These are phyloP conservation scores for Saccostrea echinata DNA, from an alignment of 1,140 invertebrate genomes.

Conservation along the genomic window DNA sequence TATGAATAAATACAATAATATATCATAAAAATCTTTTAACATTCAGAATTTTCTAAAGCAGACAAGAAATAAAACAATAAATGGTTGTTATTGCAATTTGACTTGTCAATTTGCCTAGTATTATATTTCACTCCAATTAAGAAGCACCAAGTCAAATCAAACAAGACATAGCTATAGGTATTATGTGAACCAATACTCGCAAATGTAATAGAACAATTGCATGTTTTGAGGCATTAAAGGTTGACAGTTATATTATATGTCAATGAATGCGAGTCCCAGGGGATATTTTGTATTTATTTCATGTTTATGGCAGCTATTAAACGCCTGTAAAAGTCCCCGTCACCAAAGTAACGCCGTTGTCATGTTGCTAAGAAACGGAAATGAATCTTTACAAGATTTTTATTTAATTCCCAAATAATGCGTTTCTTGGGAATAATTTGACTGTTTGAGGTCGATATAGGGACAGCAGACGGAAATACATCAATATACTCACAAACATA, in stretches of 20 bases:
- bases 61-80: too few relatives aligned
- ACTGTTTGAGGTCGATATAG: background rate
- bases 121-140: too few relatives aligned
- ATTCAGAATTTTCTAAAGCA: too few relatives aligned
- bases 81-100: too few relatives aligned
- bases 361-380: slow-evolving; percentile 19
- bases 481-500: background rate
- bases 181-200: too few relatives aligned
- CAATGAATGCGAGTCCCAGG: background rate
- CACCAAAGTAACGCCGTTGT: background rate
- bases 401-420: background rate
- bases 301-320: background rate
- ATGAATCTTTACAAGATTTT: background rate
- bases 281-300: background rate
- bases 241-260: background rate
- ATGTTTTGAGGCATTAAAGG: background rate
- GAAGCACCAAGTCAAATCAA: too few relatives aligned
- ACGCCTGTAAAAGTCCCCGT: background rate
- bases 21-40: too few relatives aligned
- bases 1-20: too few relatives aligned
- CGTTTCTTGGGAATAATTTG: background rate
- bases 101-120: too few relatives aligned
- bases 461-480: background rate
- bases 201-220: background rate
- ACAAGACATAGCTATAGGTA: too few relatives aligned